phyloP scores from a whole-genome alignment of 2,113 vertebrate genomes.

The Diadophis punctatus region DNA sequence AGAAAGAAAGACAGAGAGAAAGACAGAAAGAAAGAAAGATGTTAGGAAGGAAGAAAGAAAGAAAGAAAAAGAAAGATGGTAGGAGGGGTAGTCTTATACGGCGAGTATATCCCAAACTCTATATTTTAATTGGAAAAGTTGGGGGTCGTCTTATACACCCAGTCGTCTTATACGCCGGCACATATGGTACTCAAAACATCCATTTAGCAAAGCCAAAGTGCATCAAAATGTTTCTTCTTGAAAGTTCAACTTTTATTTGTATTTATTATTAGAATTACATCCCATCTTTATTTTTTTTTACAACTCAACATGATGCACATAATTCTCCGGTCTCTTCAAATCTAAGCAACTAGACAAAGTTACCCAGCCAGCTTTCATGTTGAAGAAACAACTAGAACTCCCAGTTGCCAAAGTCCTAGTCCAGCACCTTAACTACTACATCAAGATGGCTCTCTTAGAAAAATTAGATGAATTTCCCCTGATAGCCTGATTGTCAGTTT shows the following conservation, averaged over 20 bases:
- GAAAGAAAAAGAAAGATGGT: too few species aligned
- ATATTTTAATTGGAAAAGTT: too few species aligned
- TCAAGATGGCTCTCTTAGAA: neutral
- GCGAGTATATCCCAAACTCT: too few species aligned
- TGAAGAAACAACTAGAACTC: neutral
- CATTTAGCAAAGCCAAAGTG: neutral
- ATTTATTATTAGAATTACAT: neutral
- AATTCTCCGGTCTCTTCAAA: neutral
- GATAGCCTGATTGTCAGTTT: neutral
- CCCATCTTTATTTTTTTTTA: neutral
- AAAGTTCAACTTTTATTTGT: neutral
- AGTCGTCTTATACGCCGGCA: too few species aligned
- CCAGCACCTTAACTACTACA: neutral
- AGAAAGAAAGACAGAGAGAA: too few species aligned
- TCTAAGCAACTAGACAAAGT: neutral
- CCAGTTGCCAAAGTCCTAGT: neutral
- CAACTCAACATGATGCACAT: neutral
- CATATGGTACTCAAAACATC: neutral
- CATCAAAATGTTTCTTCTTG: neutral
- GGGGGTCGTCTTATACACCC: too few species aligned
- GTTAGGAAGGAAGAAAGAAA: too few species aligned
- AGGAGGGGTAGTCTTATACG: too few species aligned
- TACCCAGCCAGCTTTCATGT: neutral
- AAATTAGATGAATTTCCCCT: neutral
- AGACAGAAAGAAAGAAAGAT: too few species aligned